phyloP scores from a whole-genome alignment of 2,888 invertebrate species.

The Linnaemya vulpina region DNA sequence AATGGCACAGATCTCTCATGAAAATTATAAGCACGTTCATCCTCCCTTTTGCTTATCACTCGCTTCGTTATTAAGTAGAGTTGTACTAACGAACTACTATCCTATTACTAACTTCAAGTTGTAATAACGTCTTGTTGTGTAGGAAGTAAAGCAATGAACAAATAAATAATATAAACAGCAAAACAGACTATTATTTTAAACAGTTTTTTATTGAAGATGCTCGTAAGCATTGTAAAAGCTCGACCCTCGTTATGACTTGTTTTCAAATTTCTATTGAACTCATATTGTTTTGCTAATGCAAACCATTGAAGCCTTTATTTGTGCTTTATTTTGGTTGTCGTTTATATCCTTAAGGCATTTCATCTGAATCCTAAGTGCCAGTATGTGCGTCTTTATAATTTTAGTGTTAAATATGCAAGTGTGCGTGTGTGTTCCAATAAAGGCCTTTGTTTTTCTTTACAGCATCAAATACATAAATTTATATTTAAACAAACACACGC shows the following conservation, averaged over 20 bases:
- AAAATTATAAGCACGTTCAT: too few species aligned
- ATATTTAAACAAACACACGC: neutral
- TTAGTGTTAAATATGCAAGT: neutral
- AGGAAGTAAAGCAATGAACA: too few species aligned
- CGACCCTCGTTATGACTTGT: neutral
- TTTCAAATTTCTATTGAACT: neutral
- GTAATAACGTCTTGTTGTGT: too few species aligned
- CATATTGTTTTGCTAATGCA: neutral
- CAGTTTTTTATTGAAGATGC: too few species aligned
- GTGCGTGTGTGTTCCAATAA: neutral
- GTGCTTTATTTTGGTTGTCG: conserved; percentile 38
- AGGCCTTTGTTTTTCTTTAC: conserved; percentile 3
- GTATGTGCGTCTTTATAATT: conserved; percentile 20
- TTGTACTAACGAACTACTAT: too few species aligned
- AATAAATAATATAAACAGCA: too few species aligned
- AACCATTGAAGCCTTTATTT: neutral
- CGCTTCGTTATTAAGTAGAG: too few species aligned
- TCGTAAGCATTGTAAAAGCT: neutral
- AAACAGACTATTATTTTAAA: too few species aligned
- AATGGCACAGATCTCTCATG: too few species aligned
- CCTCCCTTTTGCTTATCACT: too few species aligned
- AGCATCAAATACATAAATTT: neutral
- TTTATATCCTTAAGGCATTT: conserved; percentile 54
- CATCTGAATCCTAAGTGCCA: conserved; percentile 42
- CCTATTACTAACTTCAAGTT: too few species aligned